These are phyloP conservation scores for Melanotaenia maccullochi DNA, from an alignment of 2,797 vertebrate species.

Conservation along the genomic window DNA sequence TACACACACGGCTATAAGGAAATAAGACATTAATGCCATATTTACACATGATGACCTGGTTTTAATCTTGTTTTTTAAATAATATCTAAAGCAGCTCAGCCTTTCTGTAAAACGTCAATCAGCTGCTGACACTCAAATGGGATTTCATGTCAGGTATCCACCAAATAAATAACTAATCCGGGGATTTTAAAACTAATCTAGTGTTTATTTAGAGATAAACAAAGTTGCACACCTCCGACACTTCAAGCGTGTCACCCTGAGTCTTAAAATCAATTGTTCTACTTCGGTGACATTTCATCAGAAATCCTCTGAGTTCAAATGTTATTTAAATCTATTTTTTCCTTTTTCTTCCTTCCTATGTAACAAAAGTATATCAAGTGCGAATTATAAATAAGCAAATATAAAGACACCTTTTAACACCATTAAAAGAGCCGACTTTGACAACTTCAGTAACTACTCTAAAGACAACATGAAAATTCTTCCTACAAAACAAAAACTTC, in stretches of 20 bases:
- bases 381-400: conserved; percentile 4
- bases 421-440: too few species aligned
- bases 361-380: conserved; percentile 4
- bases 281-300: background rate
- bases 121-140: background rate
- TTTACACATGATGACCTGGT: background rate
- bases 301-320: background rate
- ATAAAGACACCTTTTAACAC: conserved; percentile 7
- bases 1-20: background rate
- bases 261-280: background rate
- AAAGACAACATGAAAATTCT: conserved; percentile 11
- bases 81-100: background rate
- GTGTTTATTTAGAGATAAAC: background rate
- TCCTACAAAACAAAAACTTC: background rate
- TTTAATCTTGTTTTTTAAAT: too few species aligned
- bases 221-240: background rate
- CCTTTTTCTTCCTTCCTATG: background rate
- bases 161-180: background rate
- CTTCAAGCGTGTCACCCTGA: conserved; percentile 15
- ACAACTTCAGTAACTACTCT: conserved; percentile 6
- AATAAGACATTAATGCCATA: background rate
- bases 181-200: background rate
- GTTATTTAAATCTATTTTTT: background rate
- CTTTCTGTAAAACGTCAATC: background rate
- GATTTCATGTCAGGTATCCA: background rate